Evolutionary conservation across 2,888 invertebrate genomes (phyloP).

Genomic region (Agonopterix heracliana): DNA sequence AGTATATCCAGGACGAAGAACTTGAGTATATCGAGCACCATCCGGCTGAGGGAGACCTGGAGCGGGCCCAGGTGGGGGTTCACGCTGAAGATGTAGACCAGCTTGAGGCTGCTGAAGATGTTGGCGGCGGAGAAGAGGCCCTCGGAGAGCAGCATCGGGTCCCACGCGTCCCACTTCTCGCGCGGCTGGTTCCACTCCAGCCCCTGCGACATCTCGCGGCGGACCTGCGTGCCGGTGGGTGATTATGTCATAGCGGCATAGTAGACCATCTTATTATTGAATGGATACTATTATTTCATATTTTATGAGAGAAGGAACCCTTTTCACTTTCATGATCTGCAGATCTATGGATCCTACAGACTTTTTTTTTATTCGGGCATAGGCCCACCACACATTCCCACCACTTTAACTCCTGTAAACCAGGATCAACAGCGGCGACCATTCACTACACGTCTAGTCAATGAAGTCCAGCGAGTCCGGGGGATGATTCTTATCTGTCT

Average conservation of each 20-base stretch:
- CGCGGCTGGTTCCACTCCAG: slow-evolving; percentile 82
- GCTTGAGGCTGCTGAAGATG: slow-evolving; percentile 94
- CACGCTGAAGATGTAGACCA: slow-evolving; percentile 98
- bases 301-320: no score
- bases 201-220: slow-evolving; percentile 80
- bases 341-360: neutral
- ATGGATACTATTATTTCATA: no score
- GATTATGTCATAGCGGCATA: neutral
- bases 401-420: no score
- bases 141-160: slow-evolving; percentile 96
- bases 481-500: no score
- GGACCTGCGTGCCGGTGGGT: slow-evolving; percentile 70
- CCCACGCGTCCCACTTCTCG: slow-evolving; percentile 98
- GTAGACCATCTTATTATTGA: neutral
- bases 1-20: slow-evolving; percentile 95
- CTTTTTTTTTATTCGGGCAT: no score
- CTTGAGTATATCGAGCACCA: slow-evolving; percentile 97
- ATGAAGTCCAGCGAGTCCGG: no score
- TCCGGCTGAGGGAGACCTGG: slow-evolving; percentile 95
- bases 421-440: no score
- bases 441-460: no score
- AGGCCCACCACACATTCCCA: no score
- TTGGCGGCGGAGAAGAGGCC: slow-evolving; percentile 98
- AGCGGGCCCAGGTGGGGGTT: slow-evolving; percentile 97
- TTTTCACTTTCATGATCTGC: no score